phyloP scores from a whole-genome alignment of 2,888 invertebrate species.

The Tiphia femorata region DNA sequence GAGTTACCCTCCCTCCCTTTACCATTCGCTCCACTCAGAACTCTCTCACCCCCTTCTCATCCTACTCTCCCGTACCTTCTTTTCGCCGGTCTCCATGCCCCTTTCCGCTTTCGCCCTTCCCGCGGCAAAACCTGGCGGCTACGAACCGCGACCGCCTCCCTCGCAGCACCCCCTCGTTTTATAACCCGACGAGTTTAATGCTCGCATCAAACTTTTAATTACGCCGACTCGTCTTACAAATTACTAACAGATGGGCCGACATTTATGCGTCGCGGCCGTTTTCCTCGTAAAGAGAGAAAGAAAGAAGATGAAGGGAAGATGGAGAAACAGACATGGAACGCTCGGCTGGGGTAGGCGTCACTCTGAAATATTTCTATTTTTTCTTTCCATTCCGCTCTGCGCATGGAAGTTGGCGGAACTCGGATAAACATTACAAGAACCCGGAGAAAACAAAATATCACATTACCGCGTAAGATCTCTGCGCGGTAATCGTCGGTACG shows the following conservation, averaged over 20 bases:
- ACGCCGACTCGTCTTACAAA: conserved; percentile 64
- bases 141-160: conserved; percentile 8
- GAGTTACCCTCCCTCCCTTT: conserved; percentile 11
- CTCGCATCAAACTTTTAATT: conserved; percentile 67
- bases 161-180: conserved; percentile 51
- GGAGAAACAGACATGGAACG: no score
- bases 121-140: neutral
- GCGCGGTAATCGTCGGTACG: no score
- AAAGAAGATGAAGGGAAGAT: no score
- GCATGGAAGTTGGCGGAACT: no score
- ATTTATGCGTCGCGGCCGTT: conserved; percentile 46
- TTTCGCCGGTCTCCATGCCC: neutral
- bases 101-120: neutral
- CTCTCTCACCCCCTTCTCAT: conserved; percentile 5
- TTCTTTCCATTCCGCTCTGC: no score
- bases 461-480: no score
- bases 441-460: no score
- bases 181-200: conserved; percentile 66
- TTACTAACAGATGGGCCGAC: conserved; percentile 64
- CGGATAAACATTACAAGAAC: no score
- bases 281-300: conserved; percentile 24
- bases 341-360: no score
- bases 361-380: no score
- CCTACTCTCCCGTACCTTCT: conserved; percentile 14
- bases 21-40: conserved; percentile 2